A percentile compares a stretch with the other conserved stretches of the same genome.
phyloP scores from a whole-genome alignment of 1,140 invertebrate genomes.

The Hycleus cichorii region DNA sequence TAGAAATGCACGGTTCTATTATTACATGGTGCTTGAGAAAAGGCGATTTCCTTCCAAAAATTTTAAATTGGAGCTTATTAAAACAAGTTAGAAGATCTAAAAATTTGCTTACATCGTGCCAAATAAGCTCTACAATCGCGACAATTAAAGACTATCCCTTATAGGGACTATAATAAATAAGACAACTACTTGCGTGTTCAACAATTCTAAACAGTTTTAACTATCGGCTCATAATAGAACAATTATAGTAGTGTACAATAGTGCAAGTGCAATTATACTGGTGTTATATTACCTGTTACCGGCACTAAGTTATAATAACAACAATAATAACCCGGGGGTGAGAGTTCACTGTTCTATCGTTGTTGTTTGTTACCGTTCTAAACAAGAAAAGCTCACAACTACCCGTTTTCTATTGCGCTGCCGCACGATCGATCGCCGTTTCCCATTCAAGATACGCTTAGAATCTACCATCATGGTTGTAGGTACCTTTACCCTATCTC shows the following conservation, averaged over 20 bases:
- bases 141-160: too few species aligned
- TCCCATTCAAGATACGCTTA: conserved; percentile 8
- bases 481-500: conserved; percentile 1
- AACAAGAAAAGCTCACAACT: background rate
- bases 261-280: conserved; percentile 13
- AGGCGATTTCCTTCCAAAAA: too few species aligned
- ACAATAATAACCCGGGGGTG: background rate
- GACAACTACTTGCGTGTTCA: too few species aligned
- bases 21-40: too few species aligned
- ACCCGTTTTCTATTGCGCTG: conserved; percentile 15
- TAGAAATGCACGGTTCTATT: too few species aligned
- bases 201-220: too few species aligned
- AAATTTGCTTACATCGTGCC: too few species aligned
- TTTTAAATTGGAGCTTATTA: too few species aligned
- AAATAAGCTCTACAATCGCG: too few species aligned
- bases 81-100: too few species aligned
- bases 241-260: background rate
- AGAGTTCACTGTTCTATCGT: conserved; percentile 15
- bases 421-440: conserved; percentile 15
- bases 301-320: background rate
- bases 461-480: conserved; percentile 10
- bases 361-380: background rate
- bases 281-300: conserved; percentile 20
- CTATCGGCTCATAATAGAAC: background rate
- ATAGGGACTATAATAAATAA: too few species aligned